Base-by-base conservation (phyloP, 2,888 invertebrate species). In the Zygaena filipendulae region DNA sequence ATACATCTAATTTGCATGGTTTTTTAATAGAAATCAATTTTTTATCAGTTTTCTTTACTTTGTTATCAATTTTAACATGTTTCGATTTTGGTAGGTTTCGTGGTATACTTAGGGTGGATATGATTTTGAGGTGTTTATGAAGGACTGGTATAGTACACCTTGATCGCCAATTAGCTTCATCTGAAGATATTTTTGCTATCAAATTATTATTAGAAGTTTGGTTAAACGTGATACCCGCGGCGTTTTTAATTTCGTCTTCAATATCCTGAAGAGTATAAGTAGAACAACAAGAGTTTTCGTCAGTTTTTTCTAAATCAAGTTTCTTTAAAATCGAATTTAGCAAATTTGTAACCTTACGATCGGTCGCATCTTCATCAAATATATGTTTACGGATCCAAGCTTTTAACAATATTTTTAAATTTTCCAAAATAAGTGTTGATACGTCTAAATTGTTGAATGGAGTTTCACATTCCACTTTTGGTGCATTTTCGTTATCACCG, bases 61-160 rank as follows among this genome's bases (percentile, higher is more conserved):
- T 47, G 16, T n/a, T n/a, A n/a, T n/a, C n/a, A n/a, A n/a, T n/a
- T n/a, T n/a, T n/a, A n/a, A n/a, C n/a, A n/a, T n/a, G n/a, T n/a
- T n/a, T n/a, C n/a, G n/a, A n/a, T n/a, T 42, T 43, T 12, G 54
- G 43, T 10, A 57, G 39, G 33, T 56, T 58, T 42, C 59, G 60
- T 5, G 75, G 77, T 11, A 75, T 56, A 25, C 68, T 77, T 10
- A 74, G 41, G 0, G 74, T 71, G 5, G 77, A 74, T 31, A 74
- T 55, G 3, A 70, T 43, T 47, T 45, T 59, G 2, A 54, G 30
- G 33, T 55, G 45, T 34, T 52, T 66, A 11, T 48, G 43, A 8
- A 45, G 38, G 16, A 56, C 43, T 2, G 67, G 69, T n/a, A 54
- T 38, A 8, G 60, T 57, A 13, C 50, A 38, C 8, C 38, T 45